These are phyloP conservation scores for Polyergus mexicanus DNA, from an alignment of 1,140 invertebrate genomes.

Conservation along the genomic window DNA sequence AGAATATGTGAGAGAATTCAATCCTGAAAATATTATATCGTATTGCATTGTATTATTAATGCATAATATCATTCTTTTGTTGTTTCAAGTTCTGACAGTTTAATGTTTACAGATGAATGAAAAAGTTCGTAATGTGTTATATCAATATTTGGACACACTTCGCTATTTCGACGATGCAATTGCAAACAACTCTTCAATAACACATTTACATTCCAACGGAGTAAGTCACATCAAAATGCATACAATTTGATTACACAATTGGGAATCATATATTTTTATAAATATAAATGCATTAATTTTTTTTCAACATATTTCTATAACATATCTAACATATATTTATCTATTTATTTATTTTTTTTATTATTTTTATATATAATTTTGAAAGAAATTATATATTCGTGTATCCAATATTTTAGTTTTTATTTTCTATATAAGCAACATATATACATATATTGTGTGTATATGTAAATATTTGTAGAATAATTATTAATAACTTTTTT, in stretches of 20 bases:
- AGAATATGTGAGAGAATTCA: neutral
- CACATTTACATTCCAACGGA: slow-evolving; percentile 15
- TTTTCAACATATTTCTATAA: too few relatives aligned
- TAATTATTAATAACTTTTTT: neutral
- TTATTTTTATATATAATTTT: neutral
- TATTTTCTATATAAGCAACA: neutral
- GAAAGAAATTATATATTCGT: neutral
- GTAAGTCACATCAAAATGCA: slow-evolving; percentile 19
- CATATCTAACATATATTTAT: too few relatives aligned
- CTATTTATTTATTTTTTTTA: too few relatives aligned
- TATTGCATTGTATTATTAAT: neutral
- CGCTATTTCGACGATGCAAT: slow-evolving; percentile 6
- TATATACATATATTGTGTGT: neutral
- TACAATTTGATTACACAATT: neutral
- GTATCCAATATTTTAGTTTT: neutral
- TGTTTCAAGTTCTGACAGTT: neutral
- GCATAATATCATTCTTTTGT: neutral
- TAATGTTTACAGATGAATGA: slow-evolving; percentile 1
- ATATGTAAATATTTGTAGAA: neutral
- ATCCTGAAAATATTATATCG: neutral
- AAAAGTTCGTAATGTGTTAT: neutral
- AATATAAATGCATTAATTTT: neutral
- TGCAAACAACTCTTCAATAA: neutral
- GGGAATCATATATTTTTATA: neutral
- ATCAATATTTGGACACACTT: slow-evolving; percentile 45